Percentiles rank a stretch among this genome's conserved stretches.
These are phyloP conservation scores for Tipula lateralis DNA, from an alignment of 2,888 invertebrate genomes.

Conservation along the genomic window DNA sequence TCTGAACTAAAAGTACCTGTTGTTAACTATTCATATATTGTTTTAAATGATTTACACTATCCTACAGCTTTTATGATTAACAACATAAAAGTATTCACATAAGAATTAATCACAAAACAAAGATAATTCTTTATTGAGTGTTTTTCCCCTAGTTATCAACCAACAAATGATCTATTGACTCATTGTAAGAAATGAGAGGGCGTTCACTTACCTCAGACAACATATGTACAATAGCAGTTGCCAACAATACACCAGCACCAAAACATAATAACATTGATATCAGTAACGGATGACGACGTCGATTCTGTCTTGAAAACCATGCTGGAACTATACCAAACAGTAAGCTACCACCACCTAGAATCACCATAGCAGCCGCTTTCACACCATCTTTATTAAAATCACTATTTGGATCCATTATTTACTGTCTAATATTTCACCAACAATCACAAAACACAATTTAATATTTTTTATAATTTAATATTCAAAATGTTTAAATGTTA, in stretches of 20 bases:
- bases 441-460: background rate
- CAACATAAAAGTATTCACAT: too few relatives aligned
- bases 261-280: constrained; percentile 70
- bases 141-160: background rate
- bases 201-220: constrained; percentile 72
- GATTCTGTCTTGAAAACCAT: constrained; percentile 56
- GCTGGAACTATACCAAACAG: constrained; percentile 65
- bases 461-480: background rate
- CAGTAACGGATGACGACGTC: constrained; percentile 57
- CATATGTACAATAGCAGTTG: constrained; percentile 73
- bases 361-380: constrained; percentile 62
- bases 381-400: constrained; percentile 45
- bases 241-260: constrained; percentile 73
- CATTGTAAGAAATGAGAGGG: too few relatives aligned
- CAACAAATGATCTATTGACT: background rate
- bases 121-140: too few relatives aligned
- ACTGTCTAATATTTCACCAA: background rate
- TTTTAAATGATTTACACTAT: too few relatives aligned
- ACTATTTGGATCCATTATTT: background rate
- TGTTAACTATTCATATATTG: too few relatives aligned
- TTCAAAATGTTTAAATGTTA: background rate
- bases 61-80: too few relatives aligned
- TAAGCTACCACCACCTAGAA: constrained; percentile 65
- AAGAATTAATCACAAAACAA: too few relatives aligned
- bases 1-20: too few relatives aligned